Base-by-base conservation (phyloP, 2,888 invertebrate species). In the Nomada flava region DNA sequence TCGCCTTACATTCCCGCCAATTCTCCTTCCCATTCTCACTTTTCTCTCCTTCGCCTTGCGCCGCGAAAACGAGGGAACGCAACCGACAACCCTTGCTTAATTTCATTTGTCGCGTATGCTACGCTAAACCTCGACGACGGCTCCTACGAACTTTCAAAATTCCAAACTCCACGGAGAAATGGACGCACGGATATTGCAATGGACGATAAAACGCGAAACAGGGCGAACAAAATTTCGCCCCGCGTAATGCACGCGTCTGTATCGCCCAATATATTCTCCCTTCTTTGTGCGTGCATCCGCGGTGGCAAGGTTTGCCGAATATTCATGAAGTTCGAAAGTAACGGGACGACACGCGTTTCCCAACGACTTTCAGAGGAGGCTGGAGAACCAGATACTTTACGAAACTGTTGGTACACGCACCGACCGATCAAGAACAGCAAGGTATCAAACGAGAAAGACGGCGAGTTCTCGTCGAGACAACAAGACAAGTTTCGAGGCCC, bases 151-250 rank as follows among this genome's bases (percentile, higher is more conserved):
- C 79, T 86, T 83, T 47, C 23, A 81, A 87, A 87, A 81, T 85
- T 78, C 74, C 77, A 71, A 87, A 72, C 59, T 44, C 82, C 78
- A 71, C 84, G 79, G 86, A 86, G 84, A 82, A 86, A 84, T 86
- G 70, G 86, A 75, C 44, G 52, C 62, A 69, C 23, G 23, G 23
- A 23, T 23, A 23, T 23, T 23, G 23, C 0, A 23, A 23, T 23
- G 23, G 20, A 36, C 26, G 47, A 60, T 47, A 26, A 26, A 13
- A 29, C 73, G 63, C 53, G 53, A 68, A 64, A 69, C 18, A 68
- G 64, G 67, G 47, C 69, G 73, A 29, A 26, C 23, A 55, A 75
- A 69, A 63, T n/a, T 23, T 60, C 13, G 23, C 10, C 10, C 36
- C 13, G 13, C 42, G 47, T 42, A 42, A 50, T 52, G 64, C 42